These are phyloP conservation scores for Boloria euphrosyne DNA, from an alignment of 2,888 invertebrate genomes.

Conservation along the genomic window DNA sequence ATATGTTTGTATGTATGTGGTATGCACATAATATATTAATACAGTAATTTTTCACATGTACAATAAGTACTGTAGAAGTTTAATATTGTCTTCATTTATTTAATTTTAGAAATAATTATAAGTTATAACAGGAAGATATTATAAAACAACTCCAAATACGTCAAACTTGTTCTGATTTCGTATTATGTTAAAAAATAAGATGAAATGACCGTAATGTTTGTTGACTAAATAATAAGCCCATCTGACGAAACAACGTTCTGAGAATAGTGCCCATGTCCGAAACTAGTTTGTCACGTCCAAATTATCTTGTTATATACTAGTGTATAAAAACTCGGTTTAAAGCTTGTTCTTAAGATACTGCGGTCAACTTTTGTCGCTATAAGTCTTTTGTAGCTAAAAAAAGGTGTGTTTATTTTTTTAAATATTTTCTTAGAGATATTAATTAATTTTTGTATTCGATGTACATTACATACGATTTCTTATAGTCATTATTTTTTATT, in stretches of 20 bases:
- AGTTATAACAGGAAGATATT: too few species aligned
- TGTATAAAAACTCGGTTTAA: constrained; percentile 31
- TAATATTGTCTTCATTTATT: too few species aligned
- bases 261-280: constrained; percentile 31
- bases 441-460: not conserved
- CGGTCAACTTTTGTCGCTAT: constrained; percentile 22
- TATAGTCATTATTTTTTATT: too few species aligned
- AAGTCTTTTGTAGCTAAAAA: constrained; percentile 20
- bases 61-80: too few species aligned
- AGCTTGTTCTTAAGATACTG: constrained; percentile 18
- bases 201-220: constrained; percentile 13
- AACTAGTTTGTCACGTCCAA: constrained; percentile 39
- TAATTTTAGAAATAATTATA: too few species aligned
- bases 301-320: constrained; percentile 33
- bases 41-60: too few species aligned
- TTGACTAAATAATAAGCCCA: constrained; percentile 26
- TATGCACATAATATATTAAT: too few species aligned
- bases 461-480: too few species aligned
- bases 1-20: too few species aligned
- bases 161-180: not conserved
- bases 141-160: not conserved
- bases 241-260: constrained; percentile 34
- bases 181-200: constrained; percentile 6
- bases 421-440: not conserved
- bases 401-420: constrained; percentile 26